Percentiles rank a stretch among this genome's conserved stretches.
phyloP scores from a whole-genome alignment of 2,113 vertebrate species.

The Eulemur rufifrons region DNA sequence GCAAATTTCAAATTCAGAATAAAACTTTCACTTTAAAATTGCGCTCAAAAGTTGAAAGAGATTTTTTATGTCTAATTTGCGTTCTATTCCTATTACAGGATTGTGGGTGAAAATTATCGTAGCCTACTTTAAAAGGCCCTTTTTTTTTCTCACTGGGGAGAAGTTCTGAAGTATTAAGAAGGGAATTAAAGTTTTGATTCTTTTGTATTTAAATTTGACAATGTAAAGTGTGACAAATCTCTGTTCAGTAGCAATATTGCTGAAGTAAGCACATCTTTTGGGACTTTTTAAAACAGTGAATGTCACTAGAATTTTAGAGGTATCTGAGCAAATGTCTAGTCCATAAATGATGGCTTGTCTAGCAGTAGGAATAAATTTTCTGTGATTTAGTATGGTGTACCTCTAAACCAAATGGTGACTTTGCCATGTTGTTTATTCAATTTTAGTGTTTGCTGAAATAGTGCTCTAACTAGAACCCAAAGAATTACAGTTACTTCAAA shows the following conservation, averaged over 20 bases:
- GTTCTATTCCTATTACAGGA: constrained; percentile 19
- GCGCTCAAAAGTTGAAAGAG: constrained; percentile 71
- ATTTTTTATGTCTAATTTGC: constrained; percentile 68
- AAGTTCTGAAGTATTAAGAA: constrained; percentile 58
- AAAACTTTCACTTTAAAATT: constrained; percentile 75
- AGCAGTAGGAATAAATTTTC: not conserved
- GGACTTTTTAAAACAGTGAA: not conserved
- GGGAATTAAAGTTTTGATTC: constrained; percentile 23
- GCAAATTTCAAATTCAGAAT: constrained; percentile 79
- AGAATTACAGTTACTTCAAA: not conserved
- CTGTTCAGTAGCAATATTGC: not conserved
- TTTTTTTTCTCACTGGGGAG: not conserved
- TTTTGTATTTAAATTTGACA: constrained; percentile 38
- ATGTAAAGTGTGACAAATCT: not conserved
- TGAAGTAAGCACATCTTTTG: not conserved
- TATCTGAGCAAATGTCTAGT: not conserved
- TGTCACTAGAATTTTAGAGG: not conserved
- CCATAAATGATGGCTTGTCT: not conserved
- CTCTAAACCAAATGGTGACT: not conserved
- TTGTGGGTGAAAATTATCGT: constrained; percentile 44
- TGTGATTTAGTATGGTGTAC: not conserved
- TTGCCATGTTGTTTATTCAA: not conserved
- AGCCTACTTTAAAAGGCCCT: not conserved
- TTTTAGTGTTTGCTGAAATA: not conserved
- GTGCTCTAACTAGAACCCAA: not conserved